Evolutionary conservation across 2,113 vertebrate species (phyloP).

Genomic region (Rutilus rutilus): DNA sequence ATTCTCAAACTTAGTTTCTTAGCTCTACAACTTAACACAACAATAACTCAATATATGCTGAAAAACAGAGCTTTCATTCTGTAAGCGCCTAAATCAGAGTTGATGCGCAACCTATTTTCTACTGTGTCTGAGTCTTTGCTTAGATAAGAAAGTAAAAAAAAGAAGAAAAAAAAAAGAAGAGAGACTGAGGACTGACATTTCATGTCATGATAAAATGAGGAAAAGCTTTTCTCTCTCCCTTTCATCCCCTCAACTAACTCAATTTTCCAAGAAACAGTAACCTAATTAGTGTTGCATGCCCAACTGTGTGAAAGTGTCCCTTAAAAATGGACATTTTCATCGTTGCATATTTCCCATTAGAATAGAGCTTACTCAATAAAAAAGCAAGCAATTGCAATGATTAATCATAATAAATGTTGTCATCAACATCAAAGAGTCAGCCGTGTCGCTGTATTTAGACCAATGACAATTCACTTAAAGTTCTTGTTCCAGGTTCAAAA

Average conservation of each 20-base stretch:
- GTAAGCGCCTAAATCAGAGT: constrained; percentile 44
- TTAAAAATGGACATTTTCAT: constrained; percentile 32
- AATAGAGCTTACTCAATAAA: constrained; percentile 49
- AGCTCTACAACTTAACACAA: neutral
- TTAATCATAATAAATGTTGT: constrained; percentile 53
- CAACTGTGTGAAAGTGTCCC: constrained; percentile 17
- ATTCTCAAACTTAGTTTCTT: neutral
- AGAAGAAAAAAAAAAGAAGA: neutral
- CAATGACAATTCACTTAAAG: neutral
- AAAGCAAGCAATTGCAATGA: constrained; percentile 37
- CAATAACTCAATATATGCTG: neutral
- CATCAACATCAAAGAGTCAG: constrained; percentile 32
- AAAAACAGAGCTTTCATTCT: constrained; percentile 30
- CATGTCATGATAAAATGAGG: constrained; percentile 54
- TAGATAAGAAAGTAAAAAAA: constrained; percentile 11
- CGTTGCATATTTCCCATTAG: constrained; percentile 33
- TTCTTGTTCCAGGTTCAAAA: neutral
- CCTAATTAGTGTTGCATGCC: constrained; percentile 51
- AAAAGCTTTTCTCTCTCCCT: neutral
- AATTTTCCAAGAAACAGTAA: constrained; percentile 56
- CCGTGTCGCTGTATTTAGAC: neutral
- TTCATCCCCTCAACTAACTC: constrained; percentile 18
- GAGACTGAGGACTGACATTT: constrained; percentile 35
- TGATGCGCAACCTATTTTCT: constrained; percentile 56
- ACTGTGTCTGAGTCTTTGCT: constrained; percentile 34